These are phyloP conservation scores for Leuciscus idus DNA, from an alignment of 2,113 vertebrate species.

Conservation along the genomic window DNA sequence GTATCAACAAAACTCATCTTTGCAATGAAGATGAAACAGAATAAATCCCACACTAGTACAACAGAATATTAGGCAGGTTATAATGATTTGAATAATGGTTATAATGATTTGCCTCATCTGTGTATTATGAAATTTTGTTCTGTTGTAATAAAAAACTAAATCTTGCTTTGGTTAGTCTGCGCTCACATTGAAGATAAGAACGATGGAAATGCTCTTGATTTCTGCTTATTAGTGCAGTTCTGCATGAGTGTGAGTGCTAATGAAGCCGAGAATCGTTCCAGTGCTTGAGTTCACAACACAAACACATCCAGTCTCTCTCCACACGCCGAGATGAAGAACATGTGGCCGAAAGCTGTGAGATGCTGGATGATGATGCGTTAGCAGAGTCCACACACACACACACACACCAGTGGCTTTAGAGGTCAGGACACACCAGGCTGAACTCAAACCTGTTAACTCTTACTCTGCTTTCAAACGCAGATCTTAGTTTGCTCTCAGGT, in stretches of 20 bases:
- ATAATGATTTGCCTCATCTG: no score
- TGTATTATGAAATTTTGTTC: neutral
- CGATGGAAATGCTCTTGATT: neutral
- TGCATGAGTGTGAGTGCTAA: neutral
- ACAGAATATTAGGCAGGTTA: no score
- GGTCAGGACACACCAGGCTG: neutral
- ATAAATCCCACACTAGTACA: no score
- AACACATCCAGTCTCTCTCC: neutral
- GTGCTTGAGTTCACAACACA: neutral
- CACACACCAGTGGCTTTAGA: neutral
- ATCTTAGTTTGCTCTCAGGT: no score
- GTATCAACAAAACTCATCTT: no score
- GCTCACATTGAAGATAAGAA: neutral
- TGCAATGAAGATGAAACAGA: no score
- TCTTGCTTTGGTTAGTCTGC: neutral
- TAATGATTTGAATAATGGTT: no score
- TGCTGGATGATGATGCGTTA: neutral
- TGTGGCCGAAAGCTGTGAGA: neutral
- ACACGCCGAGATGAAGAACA: neutral
- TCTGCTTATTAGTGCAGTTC: neutral
- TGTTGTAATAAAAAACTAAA: no score
- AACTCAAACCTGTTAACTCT: no score
- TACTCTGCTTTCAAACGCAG: no score
- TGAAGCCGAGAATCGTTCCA: neutral
- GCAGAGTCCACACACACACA: neutral